Evolutionary conservation across 2,797 vertebrate genomes (phyloP).

Genomic region (Pogoniulus pusillus): DNA sequence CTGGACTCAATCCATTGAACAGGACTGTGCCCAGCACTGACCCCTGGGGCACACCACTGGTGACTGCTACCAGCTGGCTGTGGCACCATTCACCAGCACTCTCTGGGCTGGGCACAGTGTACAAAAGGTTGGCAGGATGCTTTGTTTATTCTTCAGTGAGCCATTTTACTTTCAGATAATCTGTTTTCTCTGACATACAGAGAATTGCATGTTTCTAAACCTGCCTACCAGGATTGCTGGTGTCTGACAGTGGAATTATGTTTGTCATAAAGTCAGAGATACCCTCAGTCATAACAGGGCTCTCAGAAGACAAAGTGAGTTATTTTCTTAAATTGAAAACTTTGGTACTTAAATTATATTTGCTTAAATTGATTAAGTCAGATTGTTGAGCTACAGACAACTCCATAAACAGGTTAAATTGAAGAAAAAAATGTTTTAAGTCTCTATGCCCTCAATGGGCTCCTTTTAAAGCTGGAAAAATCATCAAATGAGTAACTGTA

Average conservation of each 20-base stretch:
- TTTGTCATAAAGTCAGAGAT: background rate
- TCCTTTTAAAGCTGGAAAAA: conserved; percentile 6
- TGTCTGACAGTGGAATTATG: background rate
- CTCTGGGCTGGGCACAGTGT: fast-evolving
- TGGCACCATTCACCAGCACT: too few relatives aligned
- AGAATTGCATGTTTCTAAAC: background rate
- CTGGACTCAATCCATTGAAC: too few relatives aligned
- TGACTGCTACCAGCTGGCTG: too few relatives aligned
- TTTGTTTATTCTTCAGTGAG: conserved; percentile 9
- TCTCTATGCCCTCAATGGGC: background rate
- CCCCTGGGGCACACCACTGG: too few relatives aligned
- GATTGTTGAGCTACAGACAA: conserved; percentile 7
- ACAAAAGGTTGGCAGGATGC: background rate
- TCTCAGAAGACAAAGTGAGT: background rate
- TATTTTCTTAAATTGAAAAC: background rate
- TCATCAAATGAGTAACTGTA: background rate
- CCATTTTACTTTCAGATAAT: background rate
- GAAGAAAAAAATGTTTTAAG: background rate
- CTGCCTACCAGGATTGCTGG: background rate
- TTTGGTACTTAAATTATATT: background rate
- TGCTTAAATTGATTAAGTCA: conserved; percentile 15
- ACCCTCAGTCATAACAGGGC: background rate
- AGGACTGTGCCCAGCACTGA: too few relatives aligned
- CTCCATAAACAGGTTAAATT: background rate
- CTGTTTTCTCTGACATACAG: background rate